Conservation (phyloP, 2,888 invertebrate species). For the Oscheius onirici region DNA sequence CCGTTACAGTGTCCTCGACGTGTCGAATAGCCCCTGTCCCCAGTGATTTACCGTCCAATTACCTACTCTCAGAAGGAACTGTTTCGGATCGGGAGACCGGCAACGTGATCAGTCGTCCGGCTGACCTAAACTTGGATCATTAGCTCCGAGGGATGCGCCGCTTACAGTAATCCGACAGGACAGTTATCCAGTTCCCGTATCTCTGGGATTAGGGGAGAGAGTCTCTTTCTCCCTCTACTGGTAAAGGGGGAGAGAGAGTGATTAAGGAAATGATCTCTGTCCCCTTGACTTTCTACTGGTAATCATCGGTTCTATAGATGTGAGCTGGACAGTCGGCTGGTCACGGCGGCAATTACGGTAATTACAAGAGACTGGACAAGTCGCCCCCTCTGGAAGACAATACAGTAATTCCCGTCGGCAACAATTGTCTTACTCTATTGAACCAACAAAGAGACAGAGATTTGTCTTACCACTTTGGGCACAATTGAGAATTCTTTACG, state of each 20-base stretch:
- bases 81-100: not conserved
- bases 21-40: not conserved
- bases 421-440: conserved; percentile 15
- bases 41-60: conserved; percentile 29
- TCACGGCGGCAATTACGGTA: conserved; percentile 21
- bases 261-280: too few relatives aligned
- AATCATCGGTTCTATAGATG: not conserved
- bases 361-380: conserved; percentile 18
- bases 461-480: conserved; percentile 10
- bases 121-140: not conserved
- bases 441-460: not conserved
- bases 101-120: not conserved
- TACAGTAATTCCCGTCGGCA: conserved; percentile 14
- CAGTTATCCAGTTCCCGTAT: conserved; percentile 1
- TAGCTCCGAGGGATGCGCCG: not conserved
- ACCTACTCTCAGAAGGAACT: conserved; percentile 11
- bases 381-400: not conserved
- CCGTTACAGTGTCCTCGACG: conserved; percentile 9
- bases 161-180: conserved; percentile 27
- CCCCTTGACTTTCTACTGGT: too few relatives aligned
- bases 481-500: conserved; percentile 8
- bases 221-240: too few relatives aligned
- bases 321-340: conserved; percentile 7
- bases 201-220: too few relatives aligned
- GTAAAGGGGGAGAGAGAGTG: too few relatives aligned